These are phyloP conservation scores for Isichthys henryi DNA, from an alignment of 2,113 vertebrate genomes.

Conservation along the genomic window DNA sequence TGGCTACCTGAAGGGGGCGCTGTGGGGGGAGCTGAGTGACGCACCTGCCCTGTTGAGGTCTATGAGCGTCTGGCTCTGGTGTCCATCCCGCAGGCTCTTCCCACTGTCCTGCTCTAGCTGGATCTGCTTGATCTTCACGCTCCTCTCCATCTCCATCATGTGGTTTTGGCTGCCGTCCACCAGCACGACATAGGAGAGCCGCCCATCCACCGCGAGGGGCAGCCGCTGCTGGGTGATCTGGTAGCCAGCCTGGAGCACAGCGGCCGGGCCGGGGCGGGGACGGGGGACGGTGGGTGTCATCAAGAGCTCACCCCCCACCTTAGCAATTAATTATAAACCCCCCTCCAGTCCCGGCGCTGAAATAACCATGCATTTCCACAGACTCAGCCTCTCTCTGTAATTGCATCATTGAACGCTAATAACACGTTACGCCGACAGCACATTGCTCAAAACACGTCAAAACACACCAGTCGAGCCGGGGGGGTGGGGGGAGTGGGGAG, in stretches of 20 bases:
- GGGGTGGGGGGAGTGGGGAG: background rate
- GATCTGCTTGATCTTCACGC: constrained; percentile 80
- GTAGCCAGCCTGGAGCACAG: constrained; percentile 79
- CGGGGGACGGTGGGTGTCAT: background rate
- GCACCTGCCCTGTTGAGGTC: constrained; percentile 92
- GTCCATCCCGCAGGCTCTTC: constrained; percentile 87
- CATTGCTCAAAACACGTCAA: constrained; percentile 12
- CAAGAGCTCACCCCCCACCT: background rate
- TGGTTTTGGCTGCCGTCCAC: constrained; percentile 57
- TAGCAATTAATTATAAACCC: background rate
- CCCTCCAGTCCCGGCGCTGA: background rate
- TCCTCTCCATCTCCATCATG: constrained; percentile 65
- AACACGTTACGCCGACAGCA: background rate
- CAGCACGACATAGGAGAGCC: constrained; percentile 64
- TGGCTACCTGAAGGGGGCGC: background rate
- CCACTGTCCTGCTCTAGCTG: constrained; percentile 98
- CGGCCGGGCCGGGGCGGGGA: background rate
- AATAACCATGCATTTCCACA: background rate
- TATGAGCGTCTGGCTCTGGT: constrained; percentile 74
- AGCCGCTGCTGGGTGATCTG: constrained; percentile 93
- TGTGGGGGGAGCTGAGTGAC: background rate
- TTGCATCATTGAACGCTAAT: background rate
- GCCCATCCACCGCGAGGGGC: constrained; percentile 80
- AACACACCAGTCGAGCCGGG: constrained; percentile 16
- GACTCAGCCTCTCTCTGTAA: background rate